Evolutionary conservation across 2,113 vertebrate genomes (phyloP).

Genomic region (Elgaria multicarinata): DNA sequence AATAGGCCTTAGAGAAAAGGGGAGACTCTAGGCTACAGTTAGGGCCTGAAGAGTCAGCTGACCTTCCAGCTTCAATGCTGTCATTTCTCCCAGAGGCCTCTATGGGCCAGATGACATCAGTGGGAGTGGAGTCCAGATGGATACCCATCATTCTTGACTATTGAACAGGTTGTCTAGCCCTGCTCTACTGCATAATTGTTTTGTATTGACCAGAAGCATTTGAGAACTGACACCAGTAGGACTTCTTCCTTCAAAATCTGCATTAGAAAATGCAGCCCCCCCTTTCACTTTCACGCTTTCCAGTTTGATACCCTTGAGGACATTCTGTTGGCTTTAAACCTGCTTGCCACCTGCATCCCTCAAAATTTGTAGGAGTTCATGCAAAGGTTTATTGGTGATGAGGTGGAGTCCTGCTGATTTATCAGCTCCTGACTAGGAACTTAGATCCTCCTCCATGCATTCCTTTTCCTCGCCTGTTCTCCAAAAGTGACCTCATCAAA

Average conservation of each 20-base stretch:
- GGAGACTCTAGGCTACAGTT: too few species aligned
- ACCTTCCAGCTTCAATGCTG: too few species aligned
- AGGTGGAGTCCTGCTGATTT: slow-evolving; percentile 41
- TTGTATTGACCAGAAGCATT: neutral
- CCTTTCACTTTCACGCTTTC: neutral
- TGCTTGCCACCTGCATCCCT: neutral
- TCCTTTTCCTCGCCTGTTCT: slow-evolving; percentile 15
- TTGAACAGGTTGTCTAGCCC: too few species aligned
- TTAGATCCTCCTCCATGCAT: slow-evolving; percentile 9
- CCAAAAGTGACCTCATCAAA: slow-evolving; percentile 51
- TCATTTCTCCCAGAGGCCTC: too few species aligned
- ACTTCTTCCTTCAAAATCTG: neutral
- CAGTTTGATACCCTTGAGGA: neutral
- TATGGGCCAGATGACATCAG: too few species aligned
- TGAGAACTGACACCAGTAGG: neutral
- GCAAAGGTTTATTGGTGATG: slow-evolving; percentile 35
- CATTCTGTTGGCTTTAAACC: neutral
- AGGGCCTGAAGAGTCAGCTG: too few species aligned
- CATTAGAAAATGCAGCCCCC: neutral
- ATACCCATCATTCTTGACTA: too few species aligned
- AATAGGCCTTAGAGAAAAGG: too few species aligned
- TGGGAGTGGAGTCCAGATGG: too few species aligned
- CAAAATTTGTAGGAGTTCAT: slow-evolving; percentile 35
- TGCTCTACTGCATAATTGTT: neutral
- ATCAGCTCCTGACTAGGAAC: neutral